phyloP scores from a whole-genome alignment of 2,113 vertebrate genomes.

The Stomatorhinus ivindoensis region DNA sequence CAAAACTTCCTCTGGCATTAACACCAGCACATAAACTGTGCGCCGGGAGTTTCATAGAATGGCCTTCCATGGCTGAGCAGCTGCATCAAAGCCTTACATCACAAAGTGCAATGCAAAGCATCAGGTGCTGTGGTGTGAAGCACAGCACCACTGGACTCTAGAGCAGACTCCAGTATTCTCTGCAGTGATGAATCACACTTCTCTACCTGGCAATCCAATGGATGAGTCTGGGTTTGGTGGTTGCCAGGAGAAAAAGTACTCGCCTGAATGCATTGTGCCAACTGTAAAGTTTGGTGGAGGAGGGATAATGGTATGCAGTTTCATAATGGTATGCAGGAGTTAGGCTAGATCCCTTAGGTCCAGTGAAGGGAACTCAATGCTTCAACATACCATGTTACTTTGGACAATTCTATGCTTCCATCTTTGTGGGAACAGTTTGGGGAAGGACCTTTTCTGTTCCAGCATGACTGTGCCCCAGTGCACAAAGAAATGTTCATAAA shows the following conservation, averaged over 20 bases:
- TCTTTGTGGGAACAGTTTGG: neutral
- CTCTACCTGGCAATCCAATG: neutral
- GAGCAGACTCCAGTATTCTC: neutral
- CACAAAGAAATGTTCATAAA: neutral
- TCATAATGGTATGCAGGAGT: neutral
- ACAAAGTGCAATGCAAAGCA: neutral
- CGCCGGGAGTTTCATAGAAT: too few relatives aligned
- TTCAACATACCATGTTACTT: neutral
- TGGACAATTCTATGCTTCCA: neutral
- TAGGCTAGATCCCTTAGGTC: neutral
- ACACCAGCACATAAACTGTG: too few relatives aligned
- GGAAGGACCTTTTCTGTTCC: neutral
- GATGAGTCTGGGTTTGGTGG: neutral
- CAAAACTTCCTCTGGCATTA: too few relatives aligned
- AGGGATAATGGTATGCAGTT: neutral
- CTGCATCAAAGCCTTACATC: neutral
- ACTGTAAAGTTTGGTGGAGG: neutral
- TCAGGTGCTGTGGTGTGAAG: neutral
- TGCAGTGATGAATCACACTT: neutral
- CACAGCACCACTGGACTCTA: neutral
- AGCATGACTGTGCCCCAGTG: neutral
- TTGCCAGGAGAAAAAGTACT: neutral
- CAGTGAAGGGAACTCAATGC: neutral
- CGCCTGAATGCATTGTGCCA: neutral
- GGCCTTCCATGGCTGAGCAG: too few relatives aligned